Percentiles rank a stretch among this genome's conserved stretches.
phyloP scores from a whole-genome alignment of 1,140 invertebrate species.

The Ceratosolen fusciceps region DNA sequence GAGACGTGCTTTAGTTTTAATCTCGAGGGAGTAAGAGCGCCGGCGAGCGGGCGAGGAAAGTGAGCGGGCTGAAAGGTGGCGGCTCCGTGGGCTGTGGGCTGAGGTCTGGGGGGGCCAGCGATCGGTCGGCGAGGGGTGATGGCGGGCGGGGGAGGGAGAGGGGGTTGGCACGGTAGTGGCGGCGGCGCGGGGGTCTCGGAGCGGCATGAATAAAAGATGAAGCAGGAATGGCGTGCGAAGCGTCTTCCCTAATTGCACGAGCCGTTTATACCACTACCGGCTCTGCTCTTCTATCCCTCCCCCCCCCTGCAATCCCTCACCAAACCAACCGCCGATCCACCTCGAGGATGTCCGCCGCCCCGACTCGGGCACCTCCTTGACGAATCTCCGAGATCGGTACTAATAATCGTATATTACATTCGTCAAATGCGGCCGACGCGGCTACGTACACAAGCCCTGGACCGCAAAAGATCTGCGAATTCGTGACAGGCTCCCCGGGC shows the following conservation, averaged over 20 bases:
- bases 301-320: no score
- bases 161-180: not conserved
- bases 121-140: no score
- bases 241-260: conserved; percentile 69
- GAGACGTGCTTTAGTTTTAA: conserved; percentile 64
- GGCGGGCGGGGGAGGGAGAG: conserved; percentile 51
- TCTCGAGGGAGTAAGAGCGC: conserved; percentile 57
- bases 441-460: not conserved
- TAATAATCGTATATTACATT: conserved; percentile 65
- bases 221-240: conserved; percentile 61
- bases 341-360: no score
- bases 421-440: conserved; percentile 50
- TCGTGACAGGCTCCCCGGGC: not conserved
- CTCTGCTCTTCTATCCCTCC: no score
- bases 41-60: not conserved
- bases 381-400: conserved; percentile 56
- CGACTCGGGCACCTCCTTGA: conserved; percentile 42
- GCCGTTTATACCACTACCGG: conserved; percentile 61
- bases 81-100: no score
- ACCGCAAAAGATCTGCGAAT: not conserved
- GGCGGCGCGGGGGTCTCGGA: no score
- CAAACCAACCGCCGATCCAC: no score
- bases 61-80: not conserved
- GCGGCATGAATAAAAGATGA: conserved; percentile 69
- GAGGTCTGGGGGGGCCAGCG: no score